phyloP scores from a whole-genome alignment of 2,888 invertebrate genomes.

The Carabus problematicus region DNA sequence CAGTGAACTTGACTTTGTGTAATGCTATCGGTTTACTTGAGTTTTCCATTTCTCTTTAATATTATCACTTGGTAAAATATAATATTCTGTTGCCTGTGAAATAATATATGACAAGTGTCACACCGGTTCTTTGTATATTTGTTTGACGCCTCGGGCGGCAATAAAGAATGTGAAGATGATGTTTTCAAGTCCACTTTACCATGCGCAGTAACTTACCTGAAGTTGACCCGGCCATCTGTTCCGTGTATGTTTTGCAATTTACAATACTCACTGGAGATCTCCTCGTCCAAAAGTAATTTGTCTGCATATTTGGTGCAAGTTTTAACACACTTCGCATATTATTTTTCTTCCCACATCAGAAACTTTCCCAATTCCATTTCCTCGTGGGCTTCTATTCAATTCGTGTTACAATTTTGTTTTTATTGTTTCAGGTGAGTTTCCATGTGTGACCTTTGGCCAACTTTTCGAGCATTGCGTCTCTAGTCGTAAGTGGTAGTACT shows the following conservation, averaged over 20 bases:
- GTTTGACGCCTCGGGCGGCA: too few species aligned
- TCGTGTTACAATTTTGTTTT: constrained; percentile 34
- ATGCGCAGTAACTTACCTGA: background rate
- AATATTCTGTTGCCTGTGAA: too few species aligned
- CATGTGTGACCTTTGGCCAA: constrained; percentile 11
- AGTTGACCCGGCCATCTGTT: background rate
- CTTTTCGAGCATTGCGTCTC: constrained; percentile 4
- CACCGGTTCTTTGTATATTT: too few species aligned
- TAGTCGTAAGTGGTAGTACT: constrained; percentile 21
- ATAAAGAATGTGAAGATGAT: too few species aligned
- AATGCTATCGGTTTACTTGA: too few species aligned
- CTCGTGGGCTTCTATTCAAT: constrained; percentile 28
- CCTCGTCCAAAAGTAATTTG: constrained; percentile 20
- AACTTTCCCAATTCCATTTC: constrained; percentile 38
- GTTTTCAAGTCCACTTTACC: background rate
- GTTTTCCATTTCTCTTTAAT: too few species aligned
- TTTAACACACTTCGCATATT: constrained; percentile 17
- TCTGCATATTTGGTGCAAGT: constrained; percentile 20
- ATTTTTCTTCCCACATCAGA: constrained; percentile 19
- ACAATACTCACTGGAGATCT: constrained; percentile 7
- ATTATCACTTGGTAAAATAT: too few species aligned
- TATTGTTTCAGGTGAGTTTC: constrained; percentile 34
- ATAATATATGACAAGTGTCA: too few species aligned
- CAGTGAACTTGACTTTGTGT: too few species aligned
- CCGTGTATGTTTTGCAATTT: constrained; percentile 17